Evolutionary conservation across 2,797 vertebrate species (phyloP).

Genomic region (Pseudochaenichthys georgianus): DNA sequence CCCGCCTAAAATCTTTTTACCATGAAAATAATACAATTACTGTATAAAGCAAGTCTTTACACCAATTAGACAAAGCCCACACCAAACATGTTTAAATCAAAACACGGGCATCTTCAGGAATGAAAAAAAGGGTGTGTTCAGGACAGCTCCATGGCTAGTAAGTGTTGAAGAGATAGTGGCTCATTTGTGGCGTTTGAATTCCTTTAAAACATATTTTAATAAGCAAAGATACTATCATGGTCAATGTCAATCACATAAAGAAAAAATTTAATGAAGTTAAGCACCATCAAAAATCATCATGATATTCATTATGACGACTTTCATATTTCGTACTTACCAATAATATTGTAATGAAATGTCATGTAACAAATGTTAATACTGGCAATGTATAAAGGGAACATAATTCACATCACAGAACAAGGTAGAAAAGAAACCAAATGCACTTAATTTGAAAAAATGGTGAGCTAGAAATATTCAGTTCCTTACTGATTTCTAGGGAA

Average conservation of each 20-base stretch:
- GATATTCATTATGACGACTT: background rate
- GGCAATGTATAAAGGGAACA: background rate
- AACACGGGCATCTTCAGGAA: background rate
- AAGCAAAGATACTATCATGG: background rate
- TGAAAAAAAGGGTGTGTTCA: background rate
- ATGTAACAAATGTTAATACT: constrained; percentile 17
- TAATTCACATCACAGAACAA: background rate
- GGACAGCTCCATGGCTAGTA: background rate
- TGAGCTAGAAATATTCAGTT: background rate
- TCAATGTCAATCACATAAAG: background rate
- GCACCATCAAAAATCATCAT: background rate
- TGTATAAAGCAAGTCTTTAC: constrained; percentile 19
- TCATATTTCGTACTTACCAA: background rate
- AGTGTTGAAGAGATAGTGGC: background rate
- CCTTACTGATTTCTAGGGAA: too few species aligned
- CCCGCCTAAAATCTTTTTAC: background rate
- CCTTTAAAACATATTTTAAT: background rate
- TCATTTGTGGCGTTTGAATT: background rate
- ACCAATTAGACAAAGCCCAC: background rate
- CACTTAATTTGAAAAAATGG: background rate
- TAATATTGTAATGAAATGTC: background rate
- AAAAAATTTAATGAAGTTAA: background rate
- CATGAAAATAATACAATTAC: constrained; percentile 11
- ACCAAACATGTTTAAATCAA: background rate
- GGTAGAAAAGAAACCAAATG: background rate